These are phyloP conservation scores for Aleiodes testaceus DNA, from an alignment of 2,888 invertebrate species.

Conservation along the genomic window DNA sequence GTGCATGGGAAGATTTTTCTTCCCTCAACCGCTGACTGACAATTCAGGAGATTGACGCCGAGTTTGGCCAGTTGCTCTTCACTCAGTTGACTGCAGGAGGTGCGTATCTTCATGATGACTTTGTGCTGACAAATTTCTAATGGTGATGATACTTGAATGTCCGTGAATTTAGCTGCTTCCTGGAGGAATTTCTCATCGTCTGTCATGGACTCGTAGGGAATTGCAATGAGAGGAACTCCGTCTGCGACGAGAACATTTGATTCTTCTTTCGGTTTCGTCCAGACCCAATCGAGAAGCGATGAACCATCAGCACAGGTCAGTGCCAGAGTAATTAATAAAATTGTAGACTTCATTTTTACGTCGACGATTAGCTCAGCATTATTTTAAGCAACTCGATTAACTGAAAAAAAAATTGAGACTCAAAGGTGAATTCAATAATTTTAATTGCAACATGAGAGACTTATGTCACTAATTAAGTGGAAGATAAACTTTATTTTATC, in stretches of 20 bases:
- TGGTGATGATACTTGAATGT: conserved; percentile 75
- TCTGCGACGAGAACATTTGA: conserved; percentile 57
- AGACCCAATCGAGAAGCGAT: conserved; percentile 66
- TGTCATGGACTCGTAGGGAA: conserved; percentile 69
- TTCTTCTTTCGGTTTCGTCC: conserved; percentile 57
- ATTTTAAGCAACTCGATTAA: background rate
- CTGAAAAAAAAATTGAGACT: background rate
- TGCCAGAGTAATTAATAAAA: background rate
- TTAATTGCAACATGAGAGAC: too few species aligned
- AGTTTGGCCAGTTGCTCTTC: conserved; percentile 81
- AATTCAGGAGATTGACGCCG: conserved; percentile 80
- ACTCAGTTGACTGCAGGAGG: conserved; percentile 76
- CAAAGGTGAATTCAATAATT: too few species aligned
- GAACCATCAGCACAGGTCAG: conserved; percentile 46
- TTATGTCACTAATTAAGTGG: too few species aligned
- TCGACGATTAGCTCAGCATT: background rate
- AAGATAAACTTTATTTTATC: too few species aligned
- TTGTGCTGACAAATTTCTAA: conserved; percentile 80
- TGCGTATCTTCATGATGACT: conserved; percentile 78
- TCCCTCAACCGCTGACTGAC: conserved; percentile 79
- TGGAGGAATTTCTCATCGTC: conserved; percentile 79
- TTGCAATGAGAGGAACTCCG: conserved; percentile 63
- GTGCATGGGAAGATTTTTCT: conserved; percentile 77
- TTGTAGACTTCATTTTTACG: conserved; percentile 1
- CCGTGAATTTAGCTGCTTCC: conserved; percentile 77